These are phyloP conservation scores for Lordiphosa mommai DNA, from an alignment of 1,140 invertebrate species.

Conservation along the genomic window DNA sequence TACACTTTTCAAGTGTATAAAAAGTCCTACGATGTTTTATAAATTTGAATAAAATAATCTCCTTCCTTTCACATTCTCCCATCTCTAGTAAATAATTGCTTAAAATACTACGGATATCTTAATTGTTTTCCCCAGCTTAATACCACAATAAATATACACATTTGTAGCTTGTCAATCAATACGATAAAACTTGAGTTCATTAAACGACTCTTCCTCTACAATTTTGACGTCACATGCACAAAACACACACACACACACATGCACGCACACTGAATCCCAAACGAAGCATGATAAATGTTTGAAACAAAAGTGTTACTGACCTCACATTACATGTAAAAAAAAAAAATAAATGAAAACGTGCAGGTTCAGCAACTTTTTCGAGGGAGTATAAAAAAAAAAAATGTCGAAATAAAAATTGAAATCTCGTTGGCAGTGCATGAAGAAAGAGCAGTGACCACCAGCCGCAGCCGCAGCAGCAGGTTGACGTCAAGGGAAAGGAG, in stretches of 20 bases:
- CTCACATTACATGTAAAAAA: constrained; percentile 75
- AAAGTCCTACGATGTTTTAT: too few relatives aligned
- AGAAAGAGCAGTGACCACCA: constrained; percentile 2
- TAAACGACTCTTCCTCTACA: constrained; percentile 35
- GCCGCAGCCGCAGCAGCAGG: neutral
- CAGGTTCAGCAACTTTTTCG: constrained; percentile 56
- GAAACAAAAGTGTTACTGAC: constrained; percentile 73
- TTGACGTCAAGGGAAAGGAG: constrained; percentile 1
- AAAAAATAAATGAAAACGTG: too few relatives aligned
- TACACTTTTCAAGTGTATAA: too few relatives aligned
- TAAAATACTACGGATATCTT: neutral
- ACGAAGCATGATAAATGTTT: constrained; percentile 72
- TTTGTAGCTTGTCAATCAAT: constrained; percentile 38
- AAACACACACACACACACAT: constrained; percentile 38
- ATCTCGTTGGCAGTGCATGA: neutral
- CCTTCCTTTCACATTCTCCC: too few relatives aligned
- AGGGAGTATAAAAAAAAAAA: constrained; percentile 17
- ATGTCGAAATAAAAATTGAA: neutral
- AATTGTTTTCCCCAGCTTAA: constrained; percentile 2
- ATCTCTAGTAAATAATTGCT: neutral
- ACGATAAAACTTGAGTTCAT: constrained; percentile 40
- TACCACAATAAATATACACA: constrained; percentile 1
- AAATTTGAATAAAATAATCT: too few relatives aligned
- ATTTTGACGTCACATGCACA: constrained; percentile 56
- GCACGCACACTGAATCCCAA: constrained; percentile 31